Conservation (phyloP, 2,113 vertebrate species). For the Laticauda colubrina region DNA sequence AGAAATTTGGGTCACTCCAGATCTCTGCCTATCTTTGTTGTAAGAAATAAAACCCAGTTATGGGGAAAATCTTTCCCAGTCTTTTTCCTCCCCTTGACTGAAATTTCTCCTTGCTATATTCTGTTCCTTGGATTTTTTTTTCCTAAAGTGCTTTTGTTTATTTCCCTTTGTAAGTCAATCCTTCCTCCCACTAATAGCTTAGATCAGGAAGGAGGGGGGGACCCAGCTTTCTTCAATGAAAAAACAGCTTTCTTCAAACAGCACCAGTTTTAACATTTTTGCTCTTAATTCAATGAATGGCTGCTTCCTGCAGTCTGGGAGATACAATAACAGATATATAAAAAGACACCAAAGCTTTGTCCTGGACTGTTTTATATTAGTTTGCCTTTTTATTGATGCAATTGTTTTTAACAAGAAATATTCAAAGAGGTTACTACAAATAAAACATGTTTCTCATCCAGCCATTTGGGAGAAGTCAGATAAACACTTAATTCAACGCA, state of each 20-base stretch:
- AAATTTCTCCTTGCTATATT: slow-evolving; percentile 74
- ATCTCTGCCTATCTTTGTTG: neutral
- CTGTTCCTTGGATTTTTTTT: slow-evolving; percentile 59
- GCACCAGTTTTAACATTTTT: slow-evolving; percentile 59
- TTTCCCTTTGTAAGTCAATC: slow-evolving; percentile 72
- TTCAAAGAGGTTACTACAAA: slow-evolving; percentile 56
- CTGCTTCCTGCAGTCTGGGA: slow-evolving; percentile 56
- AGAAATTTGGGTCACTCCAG: slow-evolving; percentile 27
- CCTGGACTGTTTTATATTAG: slow-evolving; percentile 60
- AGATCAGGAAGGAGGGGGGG: slow-evolving; percentile 43
- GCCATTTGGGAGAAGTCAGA: slow-evolving; percentile 47
- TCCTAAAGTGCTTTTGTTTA: slow-evolving; percentile 46
- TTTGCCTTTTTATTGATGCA: slow-evolving; percentile 63
- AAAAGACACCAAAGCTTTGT: slow-evolving; percentile 64
- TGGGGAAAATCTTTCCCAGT: slow-evolving; percentile 61
- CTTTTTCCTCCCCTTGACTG: slow-evolving; percentile 64
- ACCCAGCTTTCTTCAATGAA: slow-evolving; percentile 65
- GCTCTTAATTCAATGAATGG: slow-evolving; percentile 71
- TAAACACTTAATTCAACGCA: slow-evolving; percentile 64
- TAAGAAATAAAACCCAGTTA: slow-evolving; percentile 51
- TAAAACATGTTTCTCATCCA: slow-evolving; percentile 46
- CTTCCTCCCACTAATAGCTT: slow-evolving; percentile 64
- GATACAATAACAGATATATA: slow-evolving; percentile 59
- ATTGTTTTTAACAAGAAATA: slow-evolving; percentile 67
- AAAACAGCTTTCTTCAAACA: slow-evolving; percentile 69